Evolutionary conservation across 23 tunicate genomes (phyloP).

Genomic region (Halocynthia roretzi): DNA sequence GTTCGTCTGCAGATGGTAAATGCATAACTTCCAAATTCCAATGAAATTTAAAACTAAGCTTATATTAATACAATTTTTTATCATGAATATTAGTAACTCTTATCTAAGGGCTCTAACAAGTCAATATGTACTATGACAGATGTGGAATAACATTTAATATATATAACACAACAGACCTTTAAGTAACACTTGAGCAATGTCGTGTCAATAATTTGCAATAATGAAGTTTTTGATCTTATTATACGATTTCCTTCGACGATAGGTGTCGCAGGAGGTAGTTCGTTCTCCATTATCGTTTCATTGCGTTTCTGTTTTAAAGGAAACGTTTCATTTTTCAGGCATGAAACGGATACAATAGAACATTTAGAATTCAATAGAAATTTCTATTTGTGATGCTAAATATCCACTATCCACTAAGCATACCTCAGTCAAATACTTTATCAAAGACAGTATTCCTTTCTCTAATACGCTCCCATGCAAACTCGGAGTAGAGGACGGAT

Average conservation of each 20-base stretch:
- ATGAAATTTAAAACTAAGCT: not conserved
- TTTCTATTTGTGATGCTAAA: too few species aligned
- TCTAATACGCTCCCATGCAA: constrained; percentile 37
- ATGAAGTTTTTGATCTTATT: constrained; percentile 33
- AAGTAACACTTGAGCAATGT: constrained; percentile 79
- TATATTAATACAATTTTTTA: not conserved
- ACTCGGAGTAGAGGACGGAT: constrained; percentile 43
- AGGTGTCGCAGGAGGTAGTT: constrained; percentile 25
- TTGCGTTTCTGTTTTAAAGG: constrained; percentile 64
- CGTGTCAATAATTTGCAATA: constrained; percentile 82
- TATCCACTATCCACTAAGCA: not conserved
- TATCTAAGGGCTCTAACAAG: not conserved
- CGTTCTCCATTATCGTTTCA: constrained; percentile 33
- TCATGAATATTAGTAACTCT: not conserved
- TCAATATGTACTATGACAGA: not conserved
- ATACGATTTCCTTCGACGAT: constrained; percentile 55
- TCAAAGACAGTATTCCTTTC: constrained; percentile 56
- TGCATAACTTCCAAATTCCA: not conserved
- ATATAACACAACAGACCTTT: constrained; percentile 36
- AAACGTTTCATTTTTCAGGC: not conserved
- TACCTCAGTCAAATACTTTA: constrained; percentile 68
- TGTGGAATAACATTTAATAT: not conserved
- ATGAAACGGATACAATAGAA: not conserved
- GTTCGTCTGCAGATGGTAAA: constrained; percentile 51
- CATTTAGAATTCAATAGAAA: not conserved